phyloP scores from a whole-genome alignment of 2,888 invertebrate species.

The Magallana nippona region DNA sequence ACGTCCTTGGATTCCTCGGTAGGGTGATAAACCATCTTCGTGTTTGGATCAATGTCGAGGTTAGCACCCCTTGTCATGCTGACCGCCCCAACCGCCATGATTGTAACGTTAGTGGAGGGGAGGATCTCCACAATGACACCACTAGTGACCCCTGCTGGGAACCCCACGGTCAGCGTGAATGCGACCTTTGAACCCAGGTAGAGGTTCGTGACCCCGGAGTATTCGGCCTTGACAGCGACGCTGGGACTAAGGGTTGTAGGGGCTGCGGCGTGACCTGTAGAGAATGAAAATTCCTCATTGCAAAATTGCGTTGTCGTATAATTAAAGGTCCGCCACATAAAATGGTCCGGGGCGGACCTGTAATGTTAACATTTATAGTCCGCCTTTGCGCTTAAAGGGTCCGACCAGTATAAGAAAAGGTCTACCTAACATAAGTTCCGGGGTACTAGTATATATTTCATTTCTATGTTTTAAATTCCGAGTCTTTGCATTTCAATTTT shows the following conservation, averaged over 20 bases:
- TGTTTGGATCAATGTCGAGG: conserved; percentile 21
- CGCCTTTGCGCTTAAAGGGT: too few relatives aligned
- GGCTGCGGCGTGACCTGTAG: conserved; percentile 21
- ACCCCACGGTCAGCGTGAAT: conserved; percentile 42
- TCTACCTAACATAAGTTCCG: too few relatives aligned
- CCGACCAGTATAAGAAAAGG: too few relatives aligned
- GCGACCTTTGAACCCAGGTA: conserved; percentile 38
- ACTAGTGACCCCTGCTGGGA: conserved; percentile 39
- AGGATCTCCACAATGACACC: conserved; percentile 44
- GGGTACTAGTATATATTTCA: too few relatives aligned
- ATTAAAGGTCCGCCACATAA: too few relatives aligned
- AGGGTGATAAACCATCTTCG: conserved; percentile 25
- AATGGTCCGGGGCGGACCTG: too few relatives aligned
- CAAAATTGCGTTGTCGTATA: too few relatives aligned
- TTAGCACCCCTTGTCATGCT: conserved; percentile 18
- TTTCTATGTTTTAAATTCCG: too few relatives aligned
- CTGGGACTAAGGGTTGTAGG: conserved; percentile 42
- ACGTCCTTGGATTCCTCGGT: conserved; percentile 39
- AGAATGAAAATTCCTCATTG: not conserved
- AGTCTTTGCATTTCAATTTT: too few relatives aligned
- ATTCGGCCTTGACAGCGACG: conserved; percentile 29
- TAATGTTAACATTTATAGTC: too few relatives aligned
- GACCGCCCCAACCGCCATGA: conserved; percentile 42
- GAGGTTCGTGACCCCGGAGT: conserved; percentile 20
- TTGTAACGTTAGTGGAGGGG: conserved; percentile 47